A percentile compares a stretch with the other conserved stretches of the same genome.
Conservation (phyloP, 2,113 vertebrate genomes). For the Xenotilapia flavipinnis region DNA sequence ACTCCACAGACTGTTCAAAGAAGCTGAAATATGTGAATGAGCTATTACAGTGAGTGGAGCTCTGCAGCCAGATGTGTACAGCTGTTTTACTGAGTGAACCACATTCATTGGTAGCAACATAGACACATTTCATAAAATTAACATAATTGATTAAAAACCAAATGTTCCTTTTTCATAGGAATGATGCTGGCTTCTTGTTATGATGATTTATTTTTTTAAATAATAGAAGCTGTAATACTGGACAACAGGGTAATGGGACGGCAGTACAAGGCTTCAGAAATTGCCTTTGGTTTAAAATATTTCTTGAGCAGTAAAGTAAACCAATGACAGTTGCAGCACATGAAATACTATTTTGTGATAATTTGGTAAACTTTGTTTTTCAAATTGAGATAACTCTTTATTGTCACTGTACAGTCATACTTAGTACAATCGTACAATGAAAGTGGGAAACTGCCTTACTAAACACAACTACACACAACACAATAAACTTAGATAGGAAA, state of each 20-base stretch:
- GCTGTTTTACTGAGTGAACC: not conserved
- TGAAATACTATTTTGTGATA: not conserved
- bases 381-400: not conserved
- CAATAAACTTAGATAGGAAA: not conserved
- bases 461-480: not conserved
- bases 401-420: not conserved
- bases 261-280: not conserved
- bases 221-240: not conserved
- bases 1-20: not conserved
- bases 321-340: not conserved
- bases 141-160: not conserved
- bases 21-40: not conserved
- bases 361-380: not conserved
- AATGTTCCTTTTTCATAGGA: fast-evolving
- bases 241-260: not conserved
- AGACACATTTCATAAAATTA: not conserved
- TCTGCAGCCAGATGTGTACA: not conserved
- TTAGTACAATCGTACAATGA: not conserved
- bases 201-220: not conserved
- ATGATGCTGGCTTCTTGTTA: not conserved
- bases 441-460: not conserved
- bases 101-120: not conserved
- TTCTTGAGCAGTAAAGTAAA: not conserved
- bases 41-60: not conserved
- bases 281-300: not conserved